These are phyloP conservation scores for Gambusia holbrooki DNA, from an alignment of 2,113 vertebrate genomes.

Conservation along the genomic window DNA sequence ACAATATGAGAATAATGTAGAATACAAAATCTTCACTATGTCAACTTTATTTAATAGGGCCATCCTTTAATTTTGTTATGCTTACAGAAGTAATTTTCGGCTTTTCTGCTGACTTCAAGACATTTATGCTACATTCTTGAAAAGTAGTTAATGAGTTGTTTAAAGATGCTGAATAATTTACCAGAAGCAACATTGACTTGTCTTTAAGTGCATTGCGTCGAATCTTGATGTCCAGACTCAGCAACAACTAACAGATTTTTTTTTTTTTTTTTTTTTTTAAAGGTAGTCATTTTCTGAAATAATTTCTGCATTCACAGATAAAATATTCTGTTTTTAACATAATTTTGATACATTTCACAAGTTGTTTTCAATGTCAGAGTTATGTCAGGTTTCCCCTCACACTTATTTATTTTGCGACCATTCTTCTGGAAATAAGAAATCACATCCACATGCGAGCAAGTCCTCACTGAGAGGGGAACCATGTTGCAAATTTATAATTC, in stretches of 20 bases:
- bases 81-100: background rate
- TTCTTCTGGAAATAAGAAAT: slow-evolving; percentile 39
- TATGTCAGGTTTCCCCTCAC: slow-evolving; percentile 26
- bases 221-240: slow-evolving; percentile 14
- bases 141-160: slow-evolving; percentile 36
- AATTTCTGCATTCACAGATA: background rate
- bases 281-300: background rate
- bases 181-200: slow-evolving; percentile 44
- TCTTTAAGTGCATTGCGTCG: slow-evolving; percentile 46
- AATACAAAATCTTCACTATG: background rate
- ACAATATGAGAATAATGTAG: background rate
- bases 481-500: slow-evolving; percentile 81
- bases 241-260: slow-evolving; percentile 28
- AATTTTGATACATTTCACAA: background rate
- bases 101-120: background rate
- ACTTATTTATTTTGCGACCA: slow-evolving; percentile 38
- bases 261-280: too few species aligned
- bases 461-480: slow-evolving; percentile 73
- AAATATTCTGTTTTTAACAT: background rate
- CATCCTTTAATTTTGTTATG: background rate
- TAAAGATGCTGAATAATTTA: slow-evolving; percentile 64
- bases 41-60: background rate
- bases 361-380: background rate
- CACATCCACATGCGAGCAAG: slow-evolving; percentile 51
- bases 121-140: slow-evolving; percentile 26